Base-by-base conservation (phyloP, 2,888 invertebrate genomes). In the Xestoiulus laeticollis region DNA sequence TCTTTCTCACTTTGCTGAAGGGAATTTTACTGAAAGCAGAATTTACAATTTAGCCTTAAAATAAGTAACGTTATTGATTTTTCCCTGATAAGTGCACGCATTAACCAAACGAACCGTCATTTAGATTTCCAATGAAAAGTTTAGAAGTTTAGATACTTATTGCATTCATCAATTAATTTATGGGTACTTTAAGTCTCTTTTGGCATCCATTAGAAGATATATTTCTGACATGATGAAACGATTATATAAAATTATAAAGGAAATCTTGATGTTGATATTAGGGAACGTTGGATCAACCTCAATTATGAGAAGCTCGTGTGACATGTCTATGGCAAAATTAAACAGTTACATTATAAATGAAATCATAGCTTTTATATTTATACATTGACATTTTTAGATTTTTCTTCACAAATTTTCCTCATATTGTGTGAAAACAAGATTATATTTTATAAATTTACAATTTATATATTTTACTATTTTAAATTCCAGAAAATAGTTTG, bases 1-100 rank as follows among this genome's bases (percentile, higher is more conserved):
- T 59, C n/a, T 8, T 59, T 59, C 59, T 30, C 78, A 78, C 78
- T 5, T 78, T 26, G 78, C 78, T 78, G 78, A 78, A 78, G 78
- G 14, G 30, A 78, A 78, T 78, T 30, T 78, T 78, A 78, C 78
- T 26, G 78, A 30, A 78, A 78, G 78, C 78, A 78, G 78, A 78
- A 30, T 78, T 78, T 30, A 78, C 78, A 78, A 78, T 78, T 78
- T 78, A 78, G 78, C 78, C 78, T 78, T 30, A 30, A 78, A 78
- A 78, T 78, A 78, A 78, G 78, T 30, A 22, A 22, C 30, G 14
- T 30, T 78, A 78, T 78, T 78, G 78, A 78, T 78, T 78, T 78
- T 59, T 78, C 26, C 59, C 78, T 30, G 10, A 14, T 30, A 78
- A 78, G 78, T 78, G 78, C 78, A 14, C 78, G 30, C 78, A 14